These are phyloP conservation scores for Strix aluco DNA, from an alignment of 2,113 vertebrate species.

Conservation along the genomic window DNA sequence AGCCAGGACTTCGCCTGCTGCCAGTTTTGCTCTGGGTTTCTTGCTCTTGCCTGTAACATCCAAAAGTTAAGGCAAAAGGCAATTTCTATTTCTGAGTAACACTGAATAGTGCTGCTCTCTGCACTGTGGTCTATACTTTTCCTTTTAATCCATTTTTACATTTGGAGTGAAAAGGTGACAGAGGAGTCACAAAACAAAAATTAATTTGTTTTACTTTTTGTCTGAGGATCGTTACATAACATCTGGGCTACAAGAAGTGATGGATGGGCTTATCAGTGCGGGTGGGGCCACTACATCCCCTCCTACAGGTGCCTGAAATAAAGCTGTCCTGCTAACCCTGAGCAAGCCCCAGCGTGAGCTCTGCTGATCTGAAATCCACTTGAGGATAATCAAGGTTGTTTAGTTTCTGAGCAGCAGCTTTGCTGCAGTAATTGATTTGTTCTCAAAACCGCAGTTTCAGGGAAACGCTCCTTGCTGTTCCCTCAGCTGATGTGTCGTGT, in stretches of 20 bases:
- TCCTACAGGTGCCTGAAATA: background rate
- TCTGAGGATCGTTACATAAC: background rate
- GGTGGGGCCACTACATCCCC: too few relatives aligned
- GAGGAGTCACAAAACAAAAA: background rate
- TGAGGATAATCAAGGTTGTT: background rate
- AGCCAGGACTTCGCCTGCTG: background rate
- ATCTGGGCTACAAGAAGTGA: background rate
- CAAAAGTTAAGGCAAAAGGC: too few relatives aligned
- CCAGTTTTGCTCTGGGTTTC: background rate
- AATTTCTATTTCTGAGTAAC: too few relatives aligned
- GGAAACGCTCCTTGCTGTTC: background rate
- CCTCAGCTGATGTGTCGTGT: background rate
- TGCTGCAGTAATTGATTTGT: background rate
- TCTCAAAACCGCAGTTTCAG: background rate
- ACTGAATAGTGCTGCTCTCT: background rate
- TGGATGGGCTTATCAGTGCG: background rate
- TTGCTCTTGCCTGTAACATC: background rate
- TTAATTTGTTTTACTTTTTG: background rate
- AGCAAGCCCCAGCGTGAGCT: background rate
- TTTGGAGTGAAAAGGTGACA: background rate
- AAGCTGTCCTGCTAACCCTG: background rate
- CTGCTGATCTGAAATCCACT: background rate
- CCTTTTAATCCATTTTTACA: background rate
- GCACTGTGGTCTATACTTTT: background rate
- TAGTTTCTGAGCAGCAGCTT: background rate